Base-by-base conservation (phyloP, 2,888 invertebrate species). In the Rhyacophila evoluta region DNA sequence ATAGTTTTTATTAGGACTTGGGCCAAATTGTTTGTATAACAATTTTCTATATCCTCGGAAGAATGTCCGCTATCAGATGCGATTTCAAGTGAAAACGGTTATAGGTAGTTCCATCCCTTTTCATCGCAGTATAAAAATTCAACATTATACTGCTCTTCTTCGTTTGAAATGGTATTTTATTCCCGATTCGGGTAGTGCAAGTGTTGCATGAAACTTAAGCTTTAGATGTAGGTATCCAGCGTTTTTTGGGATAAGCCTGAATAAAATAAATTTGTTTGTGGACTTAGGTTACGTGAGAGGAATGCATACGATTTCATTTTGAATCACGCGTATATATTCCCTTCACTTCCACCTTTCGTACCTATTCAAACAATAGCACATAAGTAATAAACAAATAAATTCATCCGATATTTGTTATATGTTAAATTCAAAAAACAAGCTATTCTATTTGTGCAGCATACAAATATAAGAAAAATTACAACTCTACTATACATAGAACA, bases 251-350 rank as follows among this genome's bases (percentile, higher is more conserved):
- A 67, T 36, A 76, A 69, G 76, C 33, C 27, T 71, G 76, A 76
- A 76, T 76, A 76, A 76, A 76, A 76, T 76, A 76, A 76, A 71
- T 76, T 76, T 55, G 55, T 55, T 55, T 55, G 55, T 55, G 55
- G 55, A 55, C 55, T 71, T 71, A 33, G 41, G 76, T 70, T 76
- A 76, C 76, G 76, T 76, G 76, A 76, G 76, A 69, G 33, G 76
- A 27, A 71, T 76, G 76, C 25, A 71, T 71, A 76, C 39, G 38
- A 71, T 71, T 71, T 76, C 71, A 71, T 76, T 76, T 55, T 55
- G 19, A 55, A 55, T 55, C 15, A 55, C 55, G 19, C n/a, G n/a
- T n/a, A n/a, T n/a, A n/a, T n/a, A n/a, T n/a, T n/a, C n/a, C n/a
- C n/a, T n/a, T n/a, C n/a, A n/a, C n/a, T n/a, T n/a, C n/a, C n/a